Evolutionary conservation across 2,113 vertebrate genomes (phyloP).

Genomic region (Tursiops truncatus): DNA sequence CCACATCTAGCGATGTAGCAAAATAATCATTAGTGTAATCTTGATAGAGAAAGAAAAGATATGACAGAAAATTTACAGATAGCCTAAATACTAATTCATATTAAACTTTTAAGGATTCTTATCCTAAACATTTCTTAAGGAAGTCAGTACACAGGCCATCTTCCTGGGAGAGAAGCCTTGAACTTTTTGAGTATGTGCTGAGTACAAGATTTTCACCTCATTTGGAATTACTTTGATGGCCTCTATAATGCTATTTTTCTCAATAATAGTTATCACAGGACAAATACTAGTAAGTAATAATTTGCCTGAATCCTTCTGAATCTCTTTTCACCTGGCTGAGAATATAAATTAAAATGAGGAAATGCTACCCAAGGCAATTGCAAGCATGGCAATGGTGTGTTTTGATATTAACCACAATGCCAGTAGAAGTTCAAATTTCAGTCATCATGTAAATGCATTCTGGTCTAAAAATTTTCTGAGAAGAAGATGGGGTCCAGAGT

Average conservation of each 20-base stretch:
- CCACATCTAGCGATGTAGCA: not conserved
- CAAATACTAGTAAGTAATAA: not conserved
- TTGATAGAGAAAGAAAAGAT: not conserved
- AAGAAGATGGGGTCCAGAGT: not conserved
- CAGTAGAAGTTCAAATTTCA: not conserved
- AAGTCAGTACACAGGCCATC: not conserved
- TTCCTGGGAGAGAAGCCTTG: not conserved
- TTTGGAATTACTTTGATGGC: not conserved
- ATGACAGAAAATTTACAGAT: not conserved
- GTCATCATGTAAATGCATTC: not conserved
- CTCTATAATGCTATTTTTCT: not conserved
- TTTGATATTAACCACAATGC: not conserved
- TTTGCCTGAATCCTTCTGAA: not conserved
- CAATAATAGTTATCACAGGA: not conserved
- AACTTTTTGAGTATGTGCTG: not conserved
- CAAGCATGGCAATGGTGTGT: not conserved
- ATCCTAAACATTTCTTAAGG: not conserved
- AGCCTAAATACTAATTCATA: conserved; percentile 3
- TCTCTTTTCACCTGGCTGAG: not conserved
- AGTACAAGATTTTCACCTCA: not conserved
- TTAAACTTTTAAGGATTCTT: not conserved
- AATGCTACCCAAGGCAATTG: not conserved
- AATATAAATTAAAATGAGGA: not conserved
- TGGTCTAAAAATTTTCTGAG: not conserved
- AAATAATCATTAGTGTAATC: not conserved